Conservation (phyloP, 2,797 vertebrate species). For the Pristis pectinata region DNA sequence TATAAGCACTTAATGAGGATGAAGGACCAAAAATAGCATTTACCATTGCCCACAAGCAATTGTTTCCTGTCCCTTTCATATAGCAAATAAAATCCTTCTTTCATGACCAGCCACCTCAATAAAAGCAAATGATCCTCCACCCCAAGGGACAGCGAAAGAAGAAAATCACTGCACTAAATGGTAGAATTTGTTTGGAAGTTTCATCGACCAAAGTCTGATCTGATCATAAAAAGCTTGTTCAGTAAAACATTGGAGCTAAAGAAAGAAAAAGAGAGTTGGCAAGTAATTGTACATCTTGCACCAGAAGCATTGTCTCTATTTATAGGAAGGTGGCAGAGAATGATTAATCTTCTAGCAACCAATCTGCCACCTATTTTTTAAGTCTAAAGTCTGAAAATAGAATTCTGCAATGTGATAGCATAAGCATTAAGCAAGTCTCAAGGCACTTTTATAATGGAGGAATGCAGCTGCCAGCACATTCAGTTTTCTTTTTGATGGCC, state of each 20-base stretch:
- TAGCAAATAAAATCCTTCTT: too few relatives aligned
- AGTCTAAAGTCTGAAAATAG: constrained; percentile 8
- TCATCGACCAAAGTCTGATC: not conserved
- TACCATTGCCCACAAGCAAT: too few relatives aligned
- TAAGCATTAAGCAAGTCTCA: not conserved
- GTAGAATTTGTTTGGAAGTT: not conserved
- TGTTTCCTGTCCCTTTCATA: too few relatives aligned
- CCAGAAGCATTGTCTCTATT: not conserved
- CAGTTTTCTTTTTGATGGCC: not conserved
- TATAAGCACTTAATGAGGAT: too few relatives aligned
- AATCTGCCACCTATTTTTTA: not conserved
- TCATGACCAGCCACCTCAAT: too few relatives aligned
- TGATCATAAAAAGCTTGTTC: not conserved
- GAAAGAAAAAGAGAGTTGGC: not conserved
- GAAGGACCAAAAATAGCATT: too few relatives aligned
- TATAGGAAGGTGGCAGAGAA: constrained; percentile 32
- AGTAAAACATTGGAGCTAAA: not conserved
- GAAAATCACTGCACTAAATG: too few relatives aligned
- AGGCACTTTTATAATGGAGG: not conserved
- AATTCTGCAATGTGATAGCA: not conserved
- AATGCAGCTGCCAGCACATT: not conserved
- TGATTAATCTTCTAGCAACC: constrained; percentile 16
- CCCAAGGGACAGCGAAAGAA: too few relatives aligned
- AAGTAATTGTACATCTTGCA: not conserved
- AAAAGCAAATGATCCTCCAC: too few relatives aligned